Base-by-base conservation (phyloP, 1,140 invertebrate genomes). In the Branchinecta lynchi region DNA sequence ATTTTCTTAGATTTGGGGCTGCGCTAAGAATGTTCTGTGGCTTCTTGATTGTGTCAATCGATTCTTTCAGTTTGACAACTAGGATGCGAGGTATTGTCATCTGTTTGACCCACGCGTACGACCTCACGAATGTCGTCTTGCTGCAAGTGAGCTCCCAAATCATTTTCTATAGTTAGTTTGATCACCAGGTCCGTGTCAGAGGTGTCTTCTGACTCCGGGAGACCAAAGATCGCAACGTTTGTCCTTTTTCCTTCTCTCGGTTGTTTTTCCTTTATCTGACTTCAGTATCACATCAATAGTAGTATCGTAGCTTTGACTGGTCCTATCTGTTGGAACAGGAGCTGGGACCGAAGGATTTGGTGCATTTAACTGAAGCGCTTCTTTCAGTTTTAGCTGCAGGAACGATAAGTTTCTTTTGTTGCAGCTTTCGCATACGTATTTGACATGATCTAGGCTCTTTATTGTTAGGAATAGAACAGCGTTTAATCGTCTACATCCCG, bases 21-120 rank as follows among this genome's bases (percentile, higher is more conserved):
- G 67, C 32, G 32, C 67, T 68, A 10, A 68, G 67, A 44, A 68
- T 68, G 7, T 44, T 68, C 46, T 51, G 46, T 51, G 9, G 46
- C 46, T 51, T 51, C 46, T 51, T 51, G 46, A 51, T 51, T 51
- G 46, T 51, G 9, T 51, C 46, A n/a, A 51, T 51, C n/a, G 46
- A 51, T n/a, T 51, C 46, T n/a, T n/a, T n/a, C n/a, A n/a, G n/a
- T n/a, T n/a, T n/a, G n/a, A n/a, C n/a, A n/a, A n/a, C n/a, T n/a
- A n/a, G n/a, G 46, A 51, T n/a, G 46, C 46, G 46, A 9, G 46
- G 46, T 51, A 51, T n/a, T 51, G 46, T n/a, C n/a, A 51, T 51
- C n/a, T 51, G n/a, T 51, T 51, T 51, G 46, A 51, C 9, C 46
- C 46, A 51, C 46, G n/a, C n/a, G 46, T 51, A 51, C 46, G 46